Evolutionary conservation across 1,140 invertebrate genomes (phyloP), one percentile per base, ranked within the genome.

Genomic region (Himalopsyche phryganea): DNA sequence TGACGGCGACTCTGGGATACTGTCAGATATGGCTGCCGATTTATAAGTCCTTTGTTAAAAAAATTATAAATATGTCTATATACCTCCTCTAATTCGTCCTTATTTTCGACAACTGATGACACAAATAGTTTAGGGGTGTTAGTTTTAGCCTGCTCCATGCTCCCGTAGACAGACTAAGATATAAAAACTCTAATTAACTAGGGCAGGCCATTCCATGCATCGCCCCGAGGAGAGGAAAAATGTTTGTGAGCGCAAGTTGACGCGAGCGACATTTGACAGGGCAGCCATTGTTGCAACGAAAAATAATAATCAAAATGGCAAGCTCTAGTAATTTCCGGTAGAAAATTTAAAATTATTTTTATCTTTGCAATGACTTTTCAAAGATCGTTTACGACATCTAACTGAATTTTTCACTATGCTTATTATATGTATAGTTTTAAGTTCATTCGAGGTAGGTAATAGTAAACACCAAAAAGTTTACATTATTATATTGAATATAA

Each of bases 21-120:
- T 73, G 73, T 72, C 65, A 69, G 67, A 66, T 74, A 78, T 81
- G 79, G 79, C 81, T 74, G 80, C 77, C 76, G 72, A 76, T 76
- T 73, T 74, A 72, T 76, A 71, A 72, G 76, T 75, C 78, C 76
- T 77, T 78, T 77, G 73, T 76, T 74, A 66, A 66, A 67, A 75
- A 79, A 49, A 77, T 68, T 74, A 69, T 68, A 66, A 75, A 72
- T 71, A 70, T 75, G 69, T 69, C 68, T 67, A 79, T 72, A 80
- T 88, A 90, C 88, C 87, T 90, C 88, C 72, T 90, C 88, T 68
- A 88, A 79, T 71, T 90, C 88, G 80, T 90, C 88, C 81, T 88
- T 88, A 77, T 85, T 86, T 80, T 90, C 87, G 71, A 90, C 83
- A 69, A 83, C 80, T 50, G 54, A 56, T 50, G 54, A 72, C 71